Evolutionary conservation across 2,888 invertebrate species (phyloP), one percentile per base, ranked within the genome.

Genomic region (Eurytoma californica): DNA sequence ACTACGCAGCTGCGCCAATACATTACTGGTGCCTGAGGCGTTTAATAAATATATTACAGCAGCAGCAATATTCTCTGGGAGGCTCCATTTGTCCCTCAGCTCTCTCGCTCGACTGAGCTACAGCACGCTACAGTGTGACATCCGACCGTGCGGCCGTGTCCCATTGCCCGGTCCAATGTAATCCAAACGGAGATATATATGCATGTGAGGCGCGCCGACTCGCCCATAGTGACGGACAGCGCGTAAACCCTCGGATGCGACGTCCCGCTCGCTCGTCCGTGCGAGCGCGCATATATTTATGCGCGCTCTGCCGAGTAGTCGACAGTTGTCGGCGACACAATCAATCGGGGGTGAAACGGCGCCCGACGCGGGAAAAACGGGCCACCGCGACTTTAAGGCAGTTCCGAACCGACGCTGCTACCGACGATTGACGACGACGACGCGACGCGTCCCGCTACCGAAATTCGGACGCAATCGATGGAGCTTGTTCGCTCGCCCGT

Each of bases 131-230:
- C 53, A 53, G 16, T 53, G 61, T 51, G 47, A 24, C 65, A 63
- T 58, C 30, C 39, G 9, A 24, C n/a, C 65, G 28, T 61, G 39
- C 39, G 12, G 47, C 53, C 65, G 55, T 76, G 68, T 65, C 76
- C 78, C 73, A 75, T 75, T 75, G 75, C 75, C 85, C 83, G 83
- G 47, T 63, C 53, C 53, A 83, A 83, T 84, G 86, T 88, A 88
- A 88, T 88, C 87, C 88, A 86, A 87, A 85, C 85, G 82, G 84
- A 83, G 84, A 84, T 83, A 84, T 86, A 86, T 86, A 86, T 85
- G 81, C 47, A 18, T 18, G n/a, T 39, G 39, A 47, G 63, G 18
- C 63, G 39, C 63, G 30, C 63, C 12, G 39, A 18, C 60, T 84
- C 84, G 83, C 83, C 85, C 83, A 79, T 82, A 80, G 79, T 82